Percentiles rank a stretch among this genome's conserved stretches.
Evolutionary conservation across 2,113 vertebrate genomes (phyloP).

Genomic region (Mionectes macconnelli): DNA sequence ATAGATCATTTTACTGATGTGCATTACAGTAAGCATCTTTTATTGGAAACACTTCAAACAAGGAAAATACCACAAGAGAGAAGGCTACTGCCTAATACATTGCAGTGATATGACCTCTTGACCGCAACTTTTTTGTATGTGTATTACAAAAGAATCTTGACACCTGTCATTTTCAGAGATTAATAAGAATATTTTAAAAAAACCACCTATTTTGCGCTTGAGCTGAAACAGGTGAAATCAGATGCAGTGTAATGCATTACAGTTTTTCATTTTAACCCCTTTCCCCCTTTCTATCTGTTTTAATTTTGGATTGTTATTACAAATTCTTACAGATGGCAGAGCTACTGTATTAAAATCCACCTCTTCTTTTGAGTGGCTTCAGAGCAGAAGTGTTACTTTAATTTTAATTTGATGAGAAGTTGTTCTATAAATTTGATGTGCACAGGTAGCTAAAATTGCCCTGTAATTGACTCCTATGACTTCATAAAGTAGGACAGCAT

Average conservation of each 20-base stretch:
- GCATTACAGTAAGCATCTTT: constrained; percentile 64
- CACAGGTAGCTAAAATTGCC: neutral
- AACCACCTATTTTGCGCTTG: neutral
- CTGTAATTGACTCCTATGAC: neutral
- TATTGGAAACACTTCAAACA: constrained; percentile 72
- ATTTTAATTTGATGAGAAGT: constrained; percentile 76
- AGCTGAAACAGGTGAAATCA: constrained; percentile 67
- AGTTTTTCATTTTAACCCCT: constrained; percentile 68
- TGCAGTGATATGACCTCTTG: constrained; percentile 63
- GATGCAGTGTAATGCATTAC: constrained; percentile 68
- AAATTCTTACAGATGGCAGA: constrained; percentile 72
- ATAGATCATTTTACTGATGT: constrained; percentile 68
- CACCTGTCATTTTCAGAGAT: constrained; percentile 75
- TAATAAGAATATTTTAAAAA: constrained; percentile 55
- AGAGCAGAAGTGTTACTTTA: constrained; percentile 76
- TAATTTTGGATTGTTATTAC: constrained; percentile 78
- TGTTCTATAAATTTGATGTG: neutral
- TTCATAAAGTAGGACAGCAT: neutral
- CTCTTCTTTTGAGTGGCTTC: constrained; percentile 73
- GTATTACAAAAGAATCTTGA: constrained; percentile 69
- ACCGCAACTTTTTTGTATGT: constrained; percentile 61
- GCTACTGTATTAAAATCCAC: constrained; percentile 80
- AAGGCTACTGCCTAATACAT: constrained; percentile 67
- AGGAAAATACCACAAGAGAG: constrained; percentile 74
- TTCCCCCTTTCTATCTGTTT: constrained; percentile 69